A percentile compares a stretch with the other conserved stretches of the same genome.
Conservation (phyloP, 92 coral and sea anemone genomes). For the Isaurus tuberculatus region DNA sequence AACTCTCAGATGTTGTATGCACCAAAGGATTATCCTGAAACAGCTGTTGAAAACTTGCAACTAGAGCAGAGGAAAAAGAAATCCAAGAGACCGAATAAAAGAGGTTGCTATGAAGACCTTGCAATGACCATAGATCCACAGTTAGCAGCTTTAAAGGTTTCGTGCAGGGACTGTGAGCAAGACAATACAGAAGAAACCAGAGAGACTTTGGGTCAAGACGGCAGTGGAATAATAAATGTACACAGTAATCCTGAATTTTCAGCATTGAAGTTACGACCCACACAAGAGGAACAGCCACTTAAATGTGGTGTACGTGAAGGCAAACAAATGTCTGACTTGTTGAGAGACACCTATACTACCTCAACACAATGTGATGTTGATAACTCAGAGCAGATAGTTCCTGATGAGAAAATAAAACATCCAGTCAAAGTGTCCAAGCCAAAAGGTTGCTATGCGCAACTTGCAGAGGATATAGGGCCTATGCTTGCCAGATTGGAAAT, state of each 20-base stretch:
- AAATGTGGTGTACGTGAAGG: neutral
- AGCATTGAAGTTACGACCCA: constrained; percentile 26
- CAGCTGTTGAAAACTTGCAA: neutral
- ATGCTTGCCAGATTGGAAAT: constrained; percentile 62
- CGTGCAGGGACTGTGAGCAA: neutral
- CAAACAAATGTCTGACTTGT: neutral
- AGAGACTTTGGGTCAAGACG: constrained; percentile 7
- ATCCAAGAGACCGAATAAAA: constrained; percentile 21
- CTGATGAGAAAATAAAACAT: constrained; percentile 8
- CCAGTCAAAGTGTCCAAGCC: constrained; percentile 13
- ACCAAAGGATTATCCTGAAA: neutral
- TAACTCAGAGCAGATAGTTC: neutral
- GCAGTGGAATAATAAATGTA: constrained; percentile 8
- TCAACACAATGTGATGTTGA: constrained; percentile 6
- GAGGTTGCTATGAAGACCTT: constrained; percentile 50
- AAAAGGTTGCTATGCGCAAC: constrained; percentile 57
- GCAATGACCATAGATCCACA: constrained; percentile 61
- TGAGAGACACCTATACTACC: neutral
- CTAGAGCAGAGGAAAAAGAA: constrained; percentile 5
- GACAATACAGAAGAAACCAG: neutral
- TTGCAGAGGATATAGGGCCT: constrained; percentile 62
- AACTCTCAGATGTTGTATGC: neutral
- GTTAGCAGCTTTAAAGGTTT: constrained; percentile 40
- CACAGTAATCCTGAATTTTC: constrained; percentile 7
- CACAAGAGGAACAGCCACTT: neutral